Base-by-base conservation (phyloP, 2,888 invertebrate genomes). In the Hipparchia semele region DNA sequence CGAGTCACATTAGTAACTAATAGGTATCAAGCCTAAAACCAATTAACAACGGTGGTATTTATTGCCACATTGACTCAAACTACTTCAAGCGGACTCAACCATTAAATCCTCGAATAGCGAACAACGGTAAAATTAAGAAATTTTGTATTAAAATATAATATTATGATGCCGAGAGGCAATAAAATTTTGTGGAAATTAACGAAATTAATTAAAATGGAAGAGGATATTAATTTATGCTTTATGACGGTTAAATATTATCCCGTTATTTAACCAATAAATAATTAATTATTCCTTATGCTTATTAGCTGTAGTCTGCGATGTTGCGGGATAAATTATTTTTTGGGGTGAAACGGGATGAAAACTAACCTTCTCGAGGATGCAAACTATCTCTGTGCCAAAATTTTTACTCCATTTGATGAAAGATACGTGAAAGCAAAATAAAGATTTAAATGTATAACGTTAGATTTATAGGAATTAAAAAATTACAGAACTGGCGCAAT, bases 41-140 rank as follows among this genome's bases (percentile, higher is more conserved):
- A 70, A 62, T 62, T 62, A 70, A 51, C 60, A 49, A 54, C 61
- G 5, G 62, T 54, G 62, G 61, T 62, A 70, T 62, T 54, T 70
- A 62, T 62, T 8, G 54, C 45, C 62, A 70, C 59, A 51, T 54
- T 45, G 54, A 62, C 53, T 54, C 54, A 62, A 62, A 62, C 70
- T 69, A 53, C 69, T 69, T 49, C 39, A 62, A 54, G n/a, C 23
- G 12, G 62, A 61, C 54, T 70, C 54, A 56, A 54, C 54, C 9
- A 46, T 70, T 53, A 61, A 69, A 53, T 70, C 23, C 54, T 62
- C 13, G 23, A 62, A 70, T 70, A 54, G 49, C 12, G 10, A 46
- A n/a, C 13, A 46, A 3, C 13, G 33, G 53, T 65, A 7, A 33
- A 65, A 53, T 65, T 53, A 53, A 65, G 65, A 53, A 65, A 65